Conservation (phyloP, 2,797 vertebrate species). For the Anguilla pacifica region DNA sequence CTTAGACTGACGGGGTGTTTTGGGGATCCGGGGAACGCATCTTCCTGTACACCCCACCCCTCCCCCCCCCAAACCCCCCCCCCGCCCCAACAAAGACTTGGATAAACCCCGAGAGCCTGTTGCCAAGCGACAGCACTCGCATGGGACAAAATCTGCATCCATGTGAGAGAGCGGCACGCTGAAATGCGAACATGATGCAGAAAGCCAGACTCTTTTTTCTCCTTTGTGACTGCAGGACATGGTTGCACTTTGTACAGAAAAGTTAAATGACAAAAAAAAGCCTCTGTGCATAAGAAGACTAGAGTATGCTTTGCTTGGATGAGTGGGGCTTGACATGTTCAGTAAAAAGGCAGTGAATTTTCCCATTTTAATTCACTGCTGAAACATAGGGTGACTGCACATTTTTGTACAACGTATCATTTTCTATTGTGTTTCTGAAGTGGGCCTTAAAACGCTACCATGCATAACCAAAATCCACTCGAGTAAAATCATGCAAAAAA, state of each 20-base stretch:
- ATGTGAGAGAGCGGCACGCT: background rate
- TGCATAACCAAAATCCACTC: no score
- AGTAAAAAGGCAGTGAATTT: background rate
- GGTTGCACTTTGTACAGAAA: background rate
- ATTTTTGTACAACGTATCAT: background rate
- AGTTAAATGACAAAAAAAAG: background rate
- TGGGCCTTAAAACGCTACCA: background rate
- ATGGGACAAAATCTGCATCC: background rate
- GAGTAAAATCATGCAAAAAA: background rate
- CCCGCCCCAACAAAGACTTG: slow-evolving; percentile 55
- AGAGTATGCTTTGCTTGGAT: background rate
- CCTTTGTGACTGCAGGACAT: background rate
- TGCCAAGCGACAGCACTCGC: background rate
- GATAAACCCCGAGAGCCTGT: background rate
- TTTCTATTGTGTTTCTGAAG: background rate
- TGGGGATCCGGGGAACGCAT: slow-evolving; percentile 57
- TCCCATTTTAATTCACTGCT: background rate
- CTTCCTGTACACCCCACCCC: slow-evolving; percentile 40
- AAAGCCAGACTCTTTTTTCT: background rate
- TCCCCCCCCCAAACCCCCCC: slow-evolving; percentile 22
- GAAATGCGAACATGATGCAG: background rate
- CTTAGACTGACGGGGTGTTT: slow-evolving; percentile 64
- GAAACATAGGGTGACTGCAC: background rate
- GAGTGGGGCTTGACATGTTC: background rate
- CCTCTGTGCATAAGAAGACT: background rate